Evolutionary conservation across 2,113 vertebrate genomes (phyloP), one percentile per base, ranked within the genome.

Genomic region (Phrynocephalus versicolor): DNA sequence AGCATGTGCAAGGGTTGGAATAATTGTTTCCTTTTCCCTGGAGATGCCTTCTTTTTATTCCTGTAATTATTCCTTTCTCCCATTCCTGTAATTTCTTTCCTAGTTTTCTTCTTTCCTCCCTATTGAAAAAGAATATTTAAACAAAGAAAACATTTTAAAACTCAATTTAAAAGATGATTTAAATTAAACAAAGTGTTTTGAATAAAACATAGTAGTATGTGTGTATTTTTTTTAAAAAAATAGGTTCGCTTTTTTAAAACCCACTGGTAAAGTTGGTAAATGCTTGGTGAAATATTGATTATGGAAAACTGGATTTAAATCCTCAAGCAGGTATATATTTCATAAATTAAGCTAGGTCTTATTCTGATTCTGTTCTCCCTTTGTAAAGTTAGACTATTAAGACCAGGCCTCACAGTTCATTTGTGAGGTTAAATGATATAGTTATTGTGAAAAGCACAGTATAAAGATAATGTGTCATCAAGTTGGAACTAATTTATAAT

Each of bases 121-220:
- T 86, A n/a, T 84, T 80, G 41, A 41, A 83, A 64, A 25, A 79
- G 45, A 74, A 2, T 41, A 37, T 39, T 15, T 55, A 30, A 60
- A 39, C 21, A 82, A 77, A 57, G 35, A 86, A 87, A 87, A 58
- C 45, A 33, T 69, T 57, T 51, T 35, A 75, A 74, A 89, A 85
- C 87, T 51, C 60, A 84, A 85, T 90, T 84, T 93, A 93, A 87
- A 90, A 92, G 72, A 92, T 64, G 83, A 89, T 92, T 91, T 92
- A 93, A 93, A 92, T 92, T 92, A 94, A 94, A 92, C 60, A 88
- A 74, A 87, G 60, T 74, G 87, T 94, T 94, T 94, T 92, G 85
- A 91, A 89, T 91, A 92, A 88, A 85, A 65, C 35, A 62, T 45
- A 72, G 14, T 37, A 64, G 45, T 51, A 15, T 27, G 30, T 85